A percentile compares a stretch with the other conserved stretches of the same genome.
Evolutionary conservation across 1,140 invertebrate genomes (phyloP).

Genomic region (Mycetomoellerius zeteki): DNA sequence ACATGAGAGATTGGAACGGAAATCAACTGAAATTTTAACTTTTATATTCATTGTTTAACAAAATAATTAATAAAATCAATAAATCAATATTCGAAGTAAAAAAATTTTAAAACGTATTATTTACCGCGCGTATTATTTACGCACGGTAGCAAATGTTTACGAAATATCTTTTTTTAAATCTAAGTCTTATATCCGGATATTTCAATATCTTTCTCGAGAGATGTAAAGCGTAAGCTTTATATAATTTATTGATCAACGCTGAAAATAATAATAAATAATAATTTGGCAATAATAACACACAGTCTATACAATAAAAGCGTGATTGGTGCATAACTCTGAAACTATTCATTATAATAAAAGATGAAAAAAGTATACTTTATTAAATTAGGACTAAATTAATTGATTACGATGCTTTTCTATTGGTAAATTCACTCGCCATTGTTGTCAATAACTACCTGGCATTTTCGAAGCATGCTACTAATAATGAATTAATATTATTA

Average conservation of each 20-base stretch:
- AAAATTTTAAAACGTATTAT: neutral
- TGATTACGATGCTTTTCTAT: no score
- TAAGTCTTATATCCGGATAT: neutral
- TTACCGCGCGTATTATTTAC: no score
- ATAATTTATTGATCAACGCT: neutral
- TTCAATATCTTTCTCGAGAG: neutral
- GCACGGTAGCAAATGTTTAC: no score
- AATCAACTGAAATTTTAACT: neutral
- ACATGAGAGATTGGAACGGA: neutral
- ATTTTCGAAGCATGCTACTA: no score
- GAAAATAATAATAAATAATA: neutral
- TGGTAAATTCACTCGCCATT: no score
- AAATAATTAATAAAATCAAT: neutral
- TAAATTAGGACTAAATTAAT: no score
- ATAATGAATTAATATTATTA: no score
- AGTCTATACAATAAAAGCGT: no score
- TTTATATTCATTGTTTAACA: conserved; percentile 1
- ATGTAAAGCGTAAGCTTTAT: neutral
- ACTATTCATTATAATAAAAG: no score
- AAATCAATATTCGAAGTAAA: neutral
- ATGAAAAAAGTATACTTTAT: no score
- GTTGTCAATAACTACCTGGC: no score
- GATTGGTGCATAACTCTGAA: no score
- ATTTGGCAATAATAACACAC: neutral
- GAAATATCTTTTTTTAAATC: neutral